Evolutionary conservation across 2,113 vertebrate genomes (phyloP).

Genomic region (Platanista minor): DNA sequence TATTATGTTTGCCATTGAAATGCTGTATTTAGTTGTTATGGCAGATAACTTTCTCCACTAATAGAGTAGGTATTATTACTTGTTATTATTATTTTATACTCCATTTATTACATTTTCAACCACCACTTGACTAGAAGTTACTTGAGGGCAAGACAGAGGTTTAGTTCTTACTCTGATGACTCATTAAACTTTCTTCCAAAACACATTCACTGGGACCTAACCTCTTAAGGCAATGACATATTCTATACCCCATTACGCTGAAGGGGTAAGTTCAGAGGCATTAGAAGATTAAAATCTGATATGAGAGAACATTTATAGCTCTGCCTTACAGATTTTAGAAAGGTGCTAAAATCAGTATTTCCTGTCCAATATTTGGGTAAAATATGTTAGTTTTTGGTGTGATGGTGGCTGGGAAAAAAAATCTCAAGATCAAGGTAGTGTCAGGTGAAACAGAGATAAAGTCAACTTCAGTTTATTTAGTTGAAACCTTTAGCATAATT

Average conservation of each 20-base stretch:
- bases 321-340: not conserved
- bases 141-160: not conserved
- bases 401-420: not conserved
- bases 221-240: not conserved
- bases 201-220: not conserved
- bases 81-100: not conserved
- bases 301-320: not conserved
- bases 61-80: not conserved
- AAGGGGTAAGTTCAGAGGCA: not conserved
- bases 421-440: not conserved
- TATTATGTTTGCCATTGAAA: not conserved
- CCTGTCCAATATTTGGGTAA: not conserved
- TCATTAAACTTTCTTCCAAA: not conserved
- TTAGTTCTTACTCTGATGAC: not conserved
- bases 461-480: not conserved
- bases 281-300: not conserved
- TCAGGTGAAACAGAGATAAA: not conserved
- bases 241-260: rapidly evolving
- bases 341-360: not conserved
- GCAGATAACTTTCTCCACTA: not conserved
- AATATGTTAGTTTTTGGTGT: not conserved
- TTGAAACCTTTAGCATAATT: not conserved
- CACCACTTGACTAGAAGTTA: not conserved
- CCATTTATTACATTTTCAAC: not conserved
- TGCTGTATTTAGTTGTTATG: not conserved